Evolutionary conservation across 2,797 vertebrate genomes (phyloP).

Genomic region (Eupleurogrammus muticus): DNA sequence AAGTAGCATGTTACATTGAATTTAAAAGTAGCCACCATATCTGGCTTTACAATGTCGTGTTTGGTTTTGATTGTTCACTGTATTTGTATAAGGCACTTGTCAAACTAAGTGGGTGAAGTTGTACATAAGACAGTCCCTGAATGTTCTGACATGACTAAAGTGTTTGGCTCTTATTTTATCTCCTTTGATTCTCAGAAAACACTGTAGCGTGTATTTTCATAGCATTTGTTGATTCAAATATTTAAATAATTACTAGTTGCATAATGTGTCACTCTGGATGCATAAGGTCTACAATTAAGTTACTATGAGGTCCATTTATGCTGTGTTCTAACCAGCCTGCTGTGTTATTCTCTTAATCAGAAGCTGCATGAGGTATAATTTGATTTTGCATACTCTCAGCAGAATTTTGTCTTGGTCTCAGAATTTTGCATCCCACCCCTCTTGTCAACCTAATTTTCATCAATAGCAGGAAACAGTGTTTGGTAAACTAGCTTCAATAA

Average conservation of each 20-base stretch:
- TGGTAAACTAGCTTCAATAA: not conserved
- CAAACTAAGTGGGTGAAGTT: conserved; percentile 13
- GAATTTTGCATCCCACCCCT: not conserved
- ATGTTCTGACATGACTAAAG: conserved; percentile 6
- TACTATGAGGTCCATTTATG: conserved; percentile 37
- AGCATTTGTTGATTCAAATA: conserved; percentile 49
- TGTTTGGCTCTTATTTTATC: conserved; percentile 36
- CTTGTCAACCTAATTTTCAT: not conserved
- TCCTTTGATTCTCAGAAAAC: conserved; percentile 30
- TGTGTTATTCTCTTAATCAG: not conserved
- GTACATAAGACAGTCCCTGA: conserved; percentile 7
- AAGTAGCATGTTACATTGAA: conserved; percentile 37
- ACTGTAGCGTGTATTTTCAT: conserved; percentile 49
- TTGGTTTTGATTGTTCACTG: conserved; percentile 22
- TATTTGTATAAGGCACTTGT: conserved; percentile 5
- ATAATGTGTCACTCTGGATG: conserved; percentile 55
- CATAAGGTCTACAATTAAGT: conserved; percentile 53
- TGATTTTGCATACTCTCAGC: not conserved
- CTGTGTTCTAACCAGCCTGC: conserved; percentile 1
- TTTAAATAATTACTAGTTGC: conserved; percentile 52
- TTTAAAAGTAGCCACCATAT: conserved; percentile 20
- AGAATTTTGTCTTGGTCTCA: too few relatives aligned
- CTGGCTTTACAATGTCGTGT: not conserved
- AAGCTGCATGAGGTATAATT: not conserved
- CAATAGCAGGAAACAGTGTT: conserved; percentile 3